Evolutionary conservation across 2,888 invertebrate genomes (phyloP).

Genomic region (Amphimallon solstitiale): DNA sequence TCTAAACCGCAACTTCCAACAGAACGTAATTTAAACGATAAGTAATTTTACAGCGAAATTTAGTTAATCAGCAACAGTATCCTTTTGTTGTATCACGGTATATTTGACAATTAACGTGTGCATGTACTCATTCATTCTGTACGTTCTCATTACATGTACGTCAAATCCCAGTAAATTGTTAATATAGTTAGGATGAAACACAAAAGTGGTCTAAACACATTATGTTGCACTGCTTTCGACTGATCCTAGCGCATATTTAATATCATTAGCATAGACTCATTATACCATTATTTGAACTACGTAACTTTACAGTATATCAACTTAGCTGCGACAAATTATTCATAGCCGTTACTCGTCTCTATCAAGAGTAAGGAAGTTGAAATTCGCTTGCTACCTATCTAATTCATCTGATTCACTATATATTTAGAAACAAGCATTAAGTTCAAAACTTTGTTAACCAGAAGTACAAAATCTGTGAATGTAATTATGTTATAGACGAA

Average conservation of each 20-base stretch:
- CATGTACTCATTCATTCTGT: slow-evolving; percentile 5
- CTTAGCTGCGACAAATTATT: slow-evolving; percentile 28
- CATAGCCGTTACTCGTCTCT: slow-evolving; percentile 16
- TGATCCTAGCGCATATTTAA: slow-evolving; percentile 39
- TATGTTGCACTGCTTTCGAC: slow-evolving; percentile 27
- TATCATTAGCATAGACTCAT: slow-evolving; percentile 43
- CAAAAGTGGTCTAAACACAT: slow-evolving; percentile 38
- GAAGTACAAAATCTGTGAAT: no score
- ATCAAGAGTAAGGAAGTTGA: slow-evolving; percentile 6
- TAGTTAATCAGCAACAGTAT: not conserved
- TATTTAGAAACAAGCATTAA: no score
- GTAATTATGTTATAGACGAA: no score
- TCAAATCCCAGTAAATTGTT: slow-evolving; percentile 34
- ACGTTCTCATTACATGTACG: not conserved
- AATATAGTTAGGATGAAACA: slow-evolving; percentile 36
- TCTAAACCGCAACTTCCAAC: no score
- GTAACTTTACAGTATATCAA: slow-evolving; percentile 35
- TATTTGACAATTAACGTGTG: slow-evolving; percentile 7
- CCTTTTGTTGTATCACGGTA: slow-evolving; percentile 3
- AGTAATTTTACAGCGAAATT: not conserved
- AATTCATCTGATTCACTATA: not conserved
- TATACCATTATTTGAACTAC: slow-evolving; percentile 41
- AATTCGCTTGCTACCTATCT: not conserved
- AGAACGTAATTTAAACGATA: no score
- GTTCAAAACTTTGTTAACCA: no score